phyloP scores from a whole-genome alignment of 2,888 invertebrate genomes.

The Eucriotettix oculatus region DNA sequence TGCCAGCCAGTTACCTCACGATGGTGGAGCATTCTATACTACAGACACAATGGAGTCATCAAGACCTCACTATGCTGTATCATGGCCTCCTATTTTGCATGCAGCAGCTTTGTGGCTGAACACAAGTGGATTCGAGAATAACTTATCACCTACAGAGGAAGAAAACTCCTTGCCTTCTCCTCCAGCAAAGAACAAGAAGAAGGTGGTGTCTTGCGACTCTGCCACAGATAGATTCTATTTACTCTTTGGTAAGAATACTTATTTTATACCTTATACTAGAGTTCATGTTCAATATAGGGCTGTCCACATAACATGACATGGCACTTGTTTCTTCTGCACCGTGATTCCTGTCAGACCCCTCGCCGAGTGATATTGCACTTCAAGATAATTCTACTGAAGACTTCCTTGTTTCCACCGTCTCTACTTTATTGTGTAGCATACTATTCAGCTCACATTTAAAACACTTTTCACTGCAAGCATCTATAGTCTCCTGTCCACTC shows the following conservation, averaged over 20 bases:
- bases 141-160: slow-evolving; percentile 8
- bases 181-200: slow-evolving; percentile 19
- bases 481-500: too few relatives aligned
- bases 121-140: slow-evolving; percentile 42
- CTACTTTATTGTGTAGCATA: too few relatives aligned
- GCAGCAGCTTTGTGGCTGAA: slow-evolving; percentile 82
- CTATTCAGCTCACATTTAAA: too few relatives aligned
- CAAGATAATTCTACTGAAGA: too few relatives aligned
- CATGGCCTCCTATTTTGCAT: slow-evolving; percentile 91
- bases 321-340: too few relatives aligned
- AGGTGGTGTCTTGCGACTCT: slow-evolving; percentile 32
- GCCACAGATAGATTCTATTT: slow-evolving; percentile 55
- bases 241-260: slow-evolving; percentile 53
- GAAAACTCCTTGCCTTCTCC: slow-evolving; percentile 10
- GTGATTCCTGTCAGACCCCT: too few relatives aligned
- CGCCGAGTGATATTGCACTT: too few relatives aligned
- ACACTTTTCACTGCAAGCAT: too few relatives aligned
- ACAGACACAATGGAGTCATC: slow-evolving; percentile 91
- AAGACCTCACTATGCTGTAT: slow-evolving; percentile 73
- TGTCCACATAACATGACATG: too few relatives aligned
- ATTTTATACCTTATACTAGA: too few relatives aligned
- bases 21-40: slow-evolving; percentile 95
- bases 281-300: too few relatives aligned
- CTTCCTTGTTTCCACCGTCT: too few relatives aligned
- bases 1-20: slow-evolving; percentile 82